Evolutionary conservation across 2,113 vertebrate species (phyloP), one percentile per base, ranked within the genome.

Genomic region (Megaleporinus macrocephalus): DNA sequence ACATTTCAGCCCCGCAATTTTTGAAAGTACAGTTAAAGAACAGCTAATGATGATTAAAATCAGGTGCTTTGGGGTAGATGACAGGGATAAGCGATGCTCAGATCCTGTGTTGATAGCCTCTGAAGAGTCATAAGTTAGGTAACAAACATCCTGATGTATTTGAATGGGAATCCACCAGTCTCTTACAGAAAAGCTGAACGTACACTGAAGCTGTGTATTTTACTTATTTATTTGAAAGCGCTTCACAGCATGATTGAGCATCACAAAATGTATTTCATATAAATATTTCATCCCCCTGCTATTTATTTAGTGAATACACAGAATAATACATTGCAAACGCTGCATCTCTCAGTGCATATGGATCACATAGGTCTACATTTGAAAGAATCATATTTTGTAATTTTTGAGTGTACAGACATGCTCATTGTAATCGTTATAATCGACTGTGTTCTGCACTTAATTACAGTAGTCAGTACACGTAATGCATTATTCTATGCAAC

Each of bases 71-170:
- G 24, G 49, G 78, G 57, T 33, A 73, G 53, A 55, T 76, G 59
- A 72, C 66, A 73, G 51, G 63, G 41, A 80, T 78, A 74, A 78
- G 57, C 33, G n/a, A 61, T 33, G 22, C 26, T 53, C 53, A 26
- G 44, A 73, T 78, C 33, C 26, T 79, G 33, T 30, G 49, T 18
- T 59, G 61, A 74, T 66, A 68, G 30, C 18, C 66, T 78, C 20
- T 22, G 22, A 44, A 44, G 41, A 44, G 41, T 11, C 11, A 77
- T 36, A 36, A 71, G 63, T 29, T 16, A 27, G 44, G 51, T 5
- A 59, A 69, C 41, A 3, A 33, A 14, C 53, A 49, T 26, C 4
- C 12, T 33, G 13, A 24, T 36, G 10, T 24, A 27, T 59, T 27
- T 59, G 30, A 79, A 70, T n/a, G 36, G 29, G 29, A 24, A 55